phyloP scores from a whole-genome alignment of 92 coral and sea anemone genomes.

The Micromussa lordhowensis region DNA sequence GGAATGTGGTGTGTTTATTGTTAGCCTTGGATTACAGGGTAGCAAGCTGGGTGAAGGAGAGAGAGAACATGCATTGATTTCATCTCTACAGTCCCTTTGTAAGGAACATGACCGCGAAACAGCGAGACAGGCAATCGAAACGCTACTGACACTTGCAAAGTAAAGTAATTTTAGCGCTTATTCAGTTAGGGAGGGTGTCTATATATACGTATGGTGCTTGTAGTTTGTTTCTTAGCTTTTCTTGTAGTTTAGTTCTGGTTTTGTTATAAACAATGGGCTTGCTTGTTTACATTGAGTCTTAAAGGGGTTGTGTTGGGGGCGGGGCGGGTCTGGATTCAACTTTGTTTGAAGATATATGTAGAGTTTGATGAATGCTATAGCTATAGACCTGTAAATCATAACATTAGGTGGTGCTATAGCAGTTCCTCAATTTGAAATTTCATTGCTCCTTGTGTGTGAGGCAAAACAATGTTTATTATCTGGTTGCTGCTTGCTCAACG shows the following conservation, averaged over 20 bases:
- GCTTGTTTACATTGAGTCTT: background rate
- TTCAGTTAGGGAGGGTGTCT: background rate
- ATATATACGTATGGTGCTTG: background rate
- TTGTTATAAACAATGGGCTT: background rate
- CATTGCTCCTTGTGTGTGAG: too few species aligned
- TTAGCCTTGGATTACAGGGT: constrained; percentile 5
- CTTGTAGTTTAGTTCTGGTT: background rate
- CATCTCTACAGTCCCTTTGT: constrained; percentile 54
- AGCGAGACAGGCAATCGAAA: constrained; percentile 76
- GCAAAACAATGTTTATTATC: too few species aligned
- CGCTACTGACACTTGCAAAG: constrained; percentile 75
- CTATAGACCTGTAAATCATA: too few species aligned
- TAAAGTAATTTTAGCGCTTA: constrained; percentile 10
- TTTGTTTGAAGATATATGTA: too few species aligned
- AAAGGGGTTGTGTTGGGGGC: background rate
- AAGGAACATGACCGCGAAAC: constrained; percentile 64
- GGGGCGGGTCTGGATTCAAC: too few species aligned
- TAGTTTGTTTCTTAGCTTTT: too few species aligned
- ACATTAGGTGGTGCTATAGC: too few species aligned
- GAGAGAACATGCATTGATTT: constrained; percentile 57
- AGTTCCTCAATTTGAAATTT: too few species aligned
- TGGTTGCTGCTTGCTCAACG: too few species aligned
- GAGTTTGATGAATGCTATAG: too few species aligned
- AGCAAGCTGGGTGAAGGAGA: constrained; percentile 63
- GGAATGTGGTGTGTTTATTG: background rate